Evolutionary conservation across 2,797 vertebrate genomes (phyloP), one percentile per base, ranked within the genome.

Genomic region (Micropoecilia bifurca): DNA sequence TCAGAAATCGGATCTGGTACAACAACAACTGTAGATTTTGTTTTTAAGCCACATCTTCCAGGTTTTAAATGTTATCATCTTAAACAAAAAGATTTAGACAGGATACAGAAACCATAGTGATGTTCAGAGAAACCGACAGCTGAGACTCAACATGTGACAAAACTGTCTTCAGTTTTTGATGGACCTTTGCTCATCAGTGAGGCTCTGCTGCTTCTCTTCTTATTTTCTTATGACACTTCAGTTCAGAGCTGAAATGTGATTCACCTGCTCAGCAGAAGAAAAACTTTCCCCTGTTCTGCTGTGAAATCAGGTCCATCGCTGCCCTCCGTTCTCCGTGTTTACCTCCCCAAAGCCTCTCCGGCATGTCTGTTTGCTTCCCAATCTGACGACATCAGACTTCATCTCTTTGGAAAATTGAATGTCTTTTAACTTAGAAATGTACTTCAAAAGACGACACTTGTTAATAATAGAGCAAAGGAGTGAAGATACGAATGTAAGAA

Each of bases 331-430:
- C 43, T 14, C 41, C 1, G 13, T 46, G 14, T 46, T 46, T 16
- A 71, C 43, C 43, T 71, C 12, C 59, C 14, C 59, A 61, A 30
- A 33, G 14, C 59, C 59, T 61, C 28, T 16, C 14, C 14, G 25
- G 30, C 28, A 61, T 3, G 59, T 61, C 30, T 7, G 28, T 33
- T 28, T 28, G 6, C 59, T 61, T 61, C 79, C 75, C 61, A 69
- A 53, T 79, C 59, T 80, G 77, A 28, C 3, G 18, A 86, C 88
- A 92, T 90, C 91, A 87, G 80, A 75, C 48, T 48, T 86, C 90
- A 93, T 93, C 87, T 90, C 75, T 57, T 41, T 77, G 71, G 85
- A 93, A 81, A 90, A 81, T 85, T 89, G 74, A n/a, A 61, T 36
- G 73, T 77, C 77, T 72, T 83, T 83, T 86, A 88, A 88, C 90